Evolutionary conservation across 2,888 invertebrate genomes (phyloP).

Genomic region (Hoplodrina blanda): DNA sequence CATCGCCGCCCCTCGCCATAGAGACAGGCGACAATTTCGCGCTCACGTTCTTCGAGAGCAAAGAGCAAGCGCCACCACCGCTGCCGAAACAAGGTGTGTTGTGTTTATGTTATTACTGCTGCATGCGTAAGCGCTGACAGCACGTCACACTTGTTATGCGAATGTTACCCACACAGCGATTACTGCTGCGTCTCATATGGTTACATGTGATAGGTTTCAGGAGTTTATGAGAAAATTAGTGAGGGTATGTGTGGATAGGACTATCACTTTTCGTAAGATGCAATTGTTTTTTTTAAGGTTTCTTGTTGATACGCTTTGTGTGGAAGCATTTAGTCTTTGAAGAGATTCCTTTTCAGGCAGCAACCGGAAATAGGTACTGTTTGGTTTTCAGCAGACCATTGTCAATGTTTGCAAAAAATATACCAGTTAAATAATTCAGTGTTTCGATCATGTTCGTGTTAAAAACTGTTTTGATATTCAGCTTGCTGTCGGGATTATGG

Average conservation of each 20-base stretch:
- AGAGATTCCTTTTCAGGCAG: not conserved
- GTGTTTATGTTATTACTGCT: conserved; percentile 61
- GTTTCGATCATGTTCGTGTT: conserved; percentile 22
- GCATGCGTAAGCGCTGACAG: conserved; percentile 47
- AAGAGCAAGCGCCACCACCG: conserved; percentile 87
- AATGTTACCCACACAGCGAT: conserved; percentile 49
- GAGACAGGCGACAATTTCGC: conserved; percentile 95
- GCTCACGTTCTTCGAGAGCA: conserved; percentile 94
- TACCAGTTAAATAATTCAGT: conserved; percentile 31
- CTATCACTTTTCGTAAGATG: conserved; percentile 28
- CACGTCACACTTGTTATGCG: conserved; percentile 44
- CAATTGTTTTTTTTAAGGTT: conserved; percentile 7
- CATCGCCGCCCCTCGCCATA: conserved; percentile 92
- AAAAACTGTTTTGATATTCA: conserved; percentile 48
- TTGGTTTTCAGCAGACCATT: not conserved
- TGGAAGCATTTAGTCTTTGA: not conserved
- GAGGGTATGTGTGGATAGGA: not conserved
- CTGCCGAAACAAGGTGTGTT: conserved; percentile 82
- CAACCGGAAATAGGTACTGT: conserved; percentile 9
- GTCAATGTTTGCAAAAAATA: conserved; percentile 13
- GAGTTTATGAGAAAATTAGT: conserved; percentile 13
- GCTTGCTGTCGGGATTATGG: conserved; percentile 46
- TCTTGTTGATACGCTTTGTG: not conserved
- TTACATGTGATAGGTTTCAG: conserved; percentile 18
- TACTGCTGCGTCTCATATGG: conserved; percentile 10